Evolutionary conservation across 2,888 invertebrate species (phyloP), one percentile per base, ranked within the genome.

Genomic region (Drosophila quinaria): DNA sequence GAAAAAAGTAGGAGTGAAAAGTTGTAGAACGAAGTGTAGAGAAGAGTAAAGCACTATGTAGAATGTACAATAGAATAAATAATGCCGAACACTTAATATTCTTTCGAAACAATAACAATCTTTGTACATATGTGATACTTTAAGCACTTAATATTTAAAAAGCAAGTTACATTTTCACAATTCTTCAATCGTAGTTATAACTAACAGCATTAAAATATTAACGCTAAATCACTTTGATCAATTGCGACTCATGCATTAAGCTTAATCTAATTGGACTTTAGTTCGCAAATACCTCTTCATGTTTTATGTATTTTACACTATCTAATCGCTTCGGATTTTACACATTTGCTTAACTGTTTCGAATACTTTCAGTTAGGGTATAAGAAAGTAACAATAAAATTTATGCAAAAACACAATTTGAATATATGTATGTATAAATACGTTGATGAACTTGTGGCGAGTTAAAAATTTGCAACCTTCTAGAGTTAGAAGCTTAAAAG

Each of bases 371-470:
- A 37, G 39, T 49, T n/a, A 49, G 49, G 8, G 59, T 59, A 39
- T 47, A 10, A 2, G 5, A 49, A 52, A 52, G 42, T 49, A 49
- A 65, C 50, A 54, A 63, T 47, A 47, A 63, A 70, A 70, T 41
- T 59, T 58, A 3, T 25, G 52, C 44, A 73, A 65, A 73, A 65
- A 50, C 47, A 58, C 73, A 59, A 65, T 51, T 55, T 50, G 49
- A 73, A 73, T 59, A 37, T 52, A 54, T 50, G 49, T 66, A 73
- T 59, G 33, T 52, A 54, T 58, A 58, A 65, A 65, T 65, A 50
- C 67, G n/a, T 22, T 55, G 44, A 66, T 51, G 67, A 73, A 50
- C 42, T 39, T 49, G 44, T 6, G 42, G 31, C 15, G 15, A 37
- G 46, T 37, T 29, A 22, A 2, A 22, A 3, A 22, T 22, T 3